Evolutionary conservation across 1,140 invertebrate species (phyloP).

Genomic region (Fopius arisanus): DNA sequence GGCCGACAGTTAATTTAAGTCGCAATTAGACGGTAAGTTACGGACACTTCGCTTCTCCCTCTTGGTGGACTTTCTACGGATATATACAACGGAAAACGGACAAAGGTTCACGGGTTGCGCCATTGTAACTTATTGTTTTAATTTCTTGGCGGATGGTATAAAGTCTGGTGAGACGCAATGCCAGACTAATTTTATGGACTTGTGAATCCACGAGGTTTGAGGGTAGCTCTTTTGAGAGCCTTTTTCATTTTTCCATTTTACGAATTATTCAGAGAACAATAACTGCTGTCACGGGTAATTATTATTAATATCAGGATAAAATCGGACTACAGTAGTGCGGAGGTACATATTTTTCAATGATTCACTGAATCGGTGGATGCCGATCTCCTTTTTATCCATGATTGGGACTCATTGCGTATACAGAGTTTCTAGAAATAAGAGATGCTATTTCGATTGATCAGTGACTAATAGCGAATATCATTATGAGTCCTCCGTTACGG

Average conservation of each 20-base stretch:
- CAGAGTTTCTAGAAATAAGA: neutral
- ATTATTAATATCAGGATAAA: too few species aligned
- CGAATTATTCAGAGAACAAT: too few species aligned
- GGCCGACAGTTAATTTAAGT: conserved; percentile 51
- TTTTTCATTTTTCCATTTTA: neutral
- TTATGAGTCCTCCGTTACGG: neutral
- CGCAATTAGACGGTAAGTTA: conserved; percentile 55
- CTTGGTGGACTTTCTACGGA: neutral
- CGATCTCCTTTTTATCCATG: too few species aligned
- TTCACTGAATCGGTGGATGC: too few species aligned
- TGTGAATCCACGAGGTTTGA: conserved; percentile 50
- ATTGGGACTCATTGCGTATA: too few species aligned
- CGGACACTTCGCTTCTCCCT: conserved; percentile 33
- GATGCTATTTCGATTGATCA: neutral
- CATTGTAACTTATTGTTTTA: conserved; percentile 60
- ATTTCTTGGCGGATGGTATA: conserved; percentile 47
- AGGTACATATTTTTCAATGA: too few species aligned
- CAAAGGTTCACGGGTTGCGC: neutral
- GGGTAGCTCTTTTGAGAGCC: conserved; percentile 52
- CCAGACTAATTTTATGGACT: conserved; percentile 51
- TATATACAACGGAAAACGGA: neutral
- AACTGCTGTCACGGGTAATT: too few species aligned
- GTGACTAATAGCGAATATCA: neutral
- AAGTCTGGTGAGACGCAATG: conserved; percentile 26
- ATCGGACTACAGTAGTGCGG: too few species aligned